These are phyloP conservation scores for Microctenopoma lineatum DNA, from an alignment of 2,797 vertebrate genomes.

Conservation along the genomic window DNA sequence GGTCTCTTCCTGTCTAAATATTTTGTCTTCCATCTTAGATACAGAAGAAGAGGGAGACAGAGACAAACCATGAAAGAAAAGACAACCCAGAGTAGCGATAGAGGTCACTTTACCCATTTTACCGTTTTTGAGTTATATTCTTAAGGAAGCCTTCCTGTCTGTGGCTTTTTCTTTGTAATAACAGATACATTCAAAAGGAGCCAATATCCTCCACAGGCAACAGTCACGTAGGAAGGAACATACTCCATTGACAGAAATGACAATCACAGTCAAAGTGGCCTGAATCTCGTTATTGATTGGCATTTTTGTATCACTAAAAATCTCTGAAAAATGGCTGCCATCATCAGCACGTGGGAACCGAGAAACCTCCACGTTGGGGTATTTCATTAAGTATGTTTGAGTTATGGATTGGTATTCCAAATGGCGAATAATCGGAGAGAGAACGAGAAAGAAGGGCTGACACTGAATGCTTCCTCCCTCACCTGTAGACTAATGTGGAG, in stretches of 20 bases:
- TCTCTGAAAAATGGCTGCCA: background rate
- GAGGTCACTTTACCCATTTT: conserved; percentile 11
- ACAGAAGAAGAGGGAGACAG: conserved; percentile 20
- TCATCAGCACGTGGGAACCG: background rate
- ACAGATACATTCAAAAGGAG: conserved; percentile 24
- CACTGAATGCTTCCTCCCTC: conserved; percentile 4
- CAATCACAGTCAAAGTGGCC: conserved; percentile 72
- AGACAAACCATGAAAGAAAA: conserved; percentile 18
- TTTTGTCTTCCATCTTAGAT: conserved; percentile 63
- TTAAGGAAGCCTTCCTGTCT: conserved; percentile 9
- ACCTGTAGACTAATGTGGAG: conserved; percentile 25
- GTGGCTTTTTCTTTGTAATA: conserved; percentile 11
- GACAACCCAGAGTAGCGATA: conserved; percentile 10
- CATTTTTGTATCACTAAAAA: conserved; percentile 23
- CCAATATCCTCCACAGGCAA: conserved; percentile 23
- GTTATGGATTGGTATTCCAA: conserved; percentile 1
- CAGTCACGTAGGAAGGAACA: conserved; percentile 1
- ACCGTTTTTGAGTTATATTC: background rate
- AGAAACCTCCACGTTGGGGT: conserved; percentile 1
- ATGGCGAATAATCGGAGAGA: conserved; percentile 8
- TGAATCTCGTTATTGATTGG: conserved; percentile 27
- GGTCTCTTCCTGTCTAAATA: conserved; percentile 36
- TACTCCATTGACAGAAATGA: conserved; percentile 55
- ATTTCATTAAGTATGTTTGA: background rate
- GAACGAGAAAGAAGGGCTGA: conserved; percentile 5